Conservation (phyloP, 2,888 invertebrate species). For the Mechanitis mazaeus region DNA sequence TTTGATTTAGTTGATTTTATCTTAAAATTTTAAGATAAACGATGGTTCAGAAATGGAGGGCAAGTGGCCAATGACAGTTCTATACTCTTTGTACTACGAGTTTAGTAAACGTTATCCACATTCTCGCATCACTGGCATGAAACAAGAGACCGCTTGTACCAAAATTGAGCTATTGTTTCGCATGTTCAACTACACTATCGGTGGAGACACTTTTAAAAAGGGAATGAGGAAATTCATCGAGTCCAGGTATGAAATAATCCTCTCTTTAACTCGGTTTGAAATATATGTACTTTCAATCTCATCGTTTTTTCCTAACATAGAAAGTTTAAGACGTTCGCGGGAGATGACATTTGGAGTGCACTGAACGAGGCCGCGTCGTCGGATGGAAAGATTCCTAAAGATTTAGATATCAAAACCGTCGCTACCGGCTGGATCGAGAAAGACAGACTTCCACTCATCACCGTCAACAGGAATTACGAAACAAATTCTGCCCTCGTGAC, state of each 20-base stretch:
- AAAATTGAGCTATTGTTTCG: slow-evolving; percentile 89
- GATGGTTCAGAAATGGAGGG: slow-evolving; percentile 84
- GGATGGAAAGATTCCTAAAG: slow-evolving; percentile 69
- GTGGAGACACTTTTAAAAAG: slow-evolving; percentile 83
- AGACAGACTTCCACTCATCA: slow-evolving; percentile 86
- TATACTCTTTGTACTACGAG: slow-evolving; percentile 87
- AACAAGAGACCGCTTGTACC: slow-evolving; percentile 83
- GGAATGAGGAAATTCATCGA: slow-evolving; percentile 82
- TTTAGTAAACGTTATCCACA: slow-evolving; percentile 87
- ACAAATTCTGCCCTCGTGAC: slow-evolving; percentile 77
- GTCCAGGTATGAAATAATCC: slow-evolving; percentile 21
- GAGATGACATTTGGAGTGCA: slow-evolving; percentile 87
- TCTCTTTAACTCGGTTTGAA: too few relatives aligned
- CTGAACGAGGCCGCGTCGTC: slow-evolving; percentile 81
- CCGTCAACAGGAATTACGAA: slow-evolving; percentile 81
- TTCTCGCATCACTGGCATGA: slow-evolving; percentile 85
- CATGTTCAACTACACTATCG: slow-evolving; percentile 92
- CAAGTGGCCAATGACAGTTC: slow-evolving; percentile 87
- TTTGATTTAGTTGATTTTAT: neutral
- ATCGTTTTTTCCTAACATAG: slow-evolving; percentile 42
- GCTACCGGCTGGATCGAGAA: slow-evolving; percentile 90
- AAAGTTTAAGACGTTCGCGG: slow-evolving; percentile 84
- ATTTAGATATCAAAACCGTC: slow-evolving; percentile 80
- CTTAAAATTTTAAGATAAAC: slow-evolving; percentile 71
- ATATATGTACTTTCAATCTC: neutral